Evolutionary conservation across 2,797 vertebrate genomes (phyloP).

Genomic region (Scleropages formosus): DNA sequence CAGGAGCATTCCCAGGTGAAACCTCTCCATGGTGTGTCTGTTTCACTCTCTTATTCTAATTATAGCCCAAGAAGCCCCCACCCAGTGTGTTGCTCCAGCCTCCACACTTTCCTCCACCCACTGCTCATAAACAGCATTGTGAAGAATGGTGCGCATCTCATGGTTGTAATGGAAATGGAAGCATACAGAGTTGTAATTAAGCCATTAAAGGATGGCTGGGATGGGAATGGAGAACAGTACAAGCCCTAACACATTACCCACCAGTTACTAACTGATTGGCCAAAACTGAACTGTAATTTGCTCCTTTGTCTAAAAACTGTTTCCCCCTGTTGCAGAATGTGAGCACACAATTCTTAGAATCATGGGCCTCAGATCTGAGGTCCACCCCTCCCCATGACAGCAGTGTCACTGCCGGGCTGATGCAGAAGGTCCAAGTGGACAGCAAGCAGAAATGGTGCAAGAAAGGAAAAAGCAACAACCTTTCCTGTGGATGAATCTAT

Average conservation of each 20-base stretch:
- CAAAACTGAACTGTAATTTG: slow-evolving; percentile 61
- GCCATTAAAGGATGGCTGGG: slow-evolving; percentile 63
- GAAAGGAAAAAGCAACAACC: neutral
- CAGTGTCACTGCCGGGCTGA: neutral
- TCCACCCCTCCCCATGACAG: neutral
- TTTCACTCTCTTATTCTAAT: slow-evolving; percentile 27
- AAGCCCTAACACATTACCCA: slow-evolving; percentile 56
- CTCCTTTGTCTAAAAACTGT: slow-evolving; percentile 39
- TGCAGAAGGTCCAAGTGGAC: no score
- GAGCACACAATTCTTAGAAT: no score
- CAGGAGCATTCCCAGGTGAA: slow-evolving; percentile 14
- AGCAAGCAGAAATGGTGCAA: neutral
- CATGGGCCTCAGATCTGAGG: neutral
- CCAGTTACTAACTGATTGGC: slow-evolving; percentile 63
- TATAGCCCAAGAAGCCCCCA: slow-evolving; percentile 5
- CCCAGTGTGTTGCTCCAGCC: neutral
- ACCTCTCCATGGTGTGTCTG: neutral
- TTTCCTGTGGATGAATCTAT: no score
- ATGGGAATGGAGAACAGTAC: neutral
- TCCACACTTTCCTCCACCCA: neutral
- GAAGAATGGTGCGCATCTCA: slow-evolving; percentile 47
- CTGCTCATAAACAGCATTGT: slow-evolving; percentile 30
- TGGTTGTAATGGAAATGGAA: slow-evolving; percentile 49
- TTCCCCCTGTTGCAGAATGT: slow-evolving; percentile 21
- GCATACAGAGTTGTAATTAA: slow-evolving; percentile 58